Base-by-base conservation (phyloP, 64 coral and sea anemone species). In the Stichodactyla helianthus region DNA sequence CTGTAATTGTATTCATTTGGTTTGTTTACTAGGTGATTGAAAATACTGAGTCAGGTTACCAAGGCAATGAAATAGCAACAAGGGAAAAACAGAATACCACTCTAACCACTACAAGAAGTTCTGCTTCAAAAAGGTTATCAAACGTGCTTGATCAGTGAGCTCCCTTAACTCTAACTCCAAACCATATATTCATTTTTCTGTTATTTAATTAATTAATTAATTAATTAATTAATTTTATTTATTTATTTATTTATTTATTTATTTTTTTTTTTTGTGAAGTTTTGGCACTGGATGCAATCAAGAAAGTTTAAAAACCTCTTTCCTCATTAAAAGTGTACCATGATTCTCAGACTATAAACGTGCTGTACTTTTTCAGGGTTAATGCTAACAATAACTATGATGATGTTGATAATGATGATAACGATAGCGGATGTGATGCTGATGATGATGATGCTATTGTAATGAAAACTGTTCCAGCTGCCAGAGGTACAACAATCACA, bases 361-460 rank as follows among this genome's bases (percentile, higher is more conserved):
- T 74, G 23, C 22, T 74, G n/a, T 11, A 74, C 12, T 27, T 19
- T 11, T 58, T 1, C 23, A 74, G 68, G 26, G 27, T 31, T 13
- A 23, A n/a, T 74, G 8, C 68, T 74, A 74, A 31, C 25, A 74
- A n/a, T 10, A 82, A 16, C 25, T 54, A 82, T 82, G 54, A 82
- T 27, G 79, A 82, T 52, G 79, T 53, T 82, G 53, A 31, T 23
- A 51, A 82, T 16, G 79, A 82, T 52, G 79, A 82, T 82, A 82
- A 35, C 12, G 79, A 82, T 16, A 82, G 79, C 19, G 79, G 79
- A 19, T 82, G 79, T 55, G 79, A 82, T 82, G 79, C 79, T 57
- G 79, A 82, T 54, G 79, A 82, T 55, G 79, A 82, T 54, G 79
- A 82, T 55, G 79, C 54, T 22, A 82, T 82, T 57, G 54, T 82